Conservation (phyloP, 2,113 vertebrate species). For the Vulpes lagopus region DNA sequence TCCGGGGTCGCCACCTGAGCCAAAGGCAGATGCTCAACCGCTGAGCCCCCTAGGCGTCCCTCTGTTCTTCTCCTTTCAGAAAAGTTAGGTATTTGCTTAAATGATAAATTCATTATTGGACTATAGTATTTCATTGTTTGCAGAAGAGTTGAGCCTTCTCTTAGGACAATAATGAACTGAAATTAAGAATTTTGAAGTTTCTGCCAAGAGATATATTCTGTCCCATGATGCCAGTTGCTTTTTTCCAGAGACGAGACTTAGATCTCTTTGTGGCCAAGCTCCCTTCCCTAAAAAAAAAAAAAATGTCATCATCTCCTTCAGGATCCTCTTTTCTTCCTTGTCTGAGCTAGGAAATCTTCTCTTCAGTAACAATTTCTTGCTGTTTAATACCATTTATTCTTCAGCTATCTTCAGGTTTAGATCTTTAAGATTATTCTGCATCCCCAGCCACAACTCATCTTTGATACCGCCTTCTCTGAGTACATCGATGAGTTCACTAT, state of each 20-base stretch:
- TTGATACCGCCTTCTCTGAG: not conserved
- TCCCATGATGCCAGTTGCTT: not conserved
- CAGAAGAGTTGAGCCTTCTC: not conserved
- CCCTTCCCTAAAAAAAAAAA: not conserved
- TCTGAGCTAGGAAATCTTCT: not conserved
- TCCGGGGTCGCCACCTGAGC: too few species aligned
- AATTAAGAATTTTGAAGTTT: constrained; percentile 53
- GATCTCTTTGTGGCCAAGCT: not conserved
- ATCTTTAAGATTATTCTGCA: not conserved
- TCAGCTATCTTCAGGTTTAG: not conserved
- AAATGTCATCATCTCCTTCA: not conserved
- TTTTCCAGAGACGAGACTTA: not conserved
- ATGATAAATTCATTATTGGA: not conserved
- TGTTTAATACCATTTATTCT: not conserved
- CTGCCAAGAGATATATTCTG: not conserved
- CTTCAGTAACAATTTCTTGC: not conserved
- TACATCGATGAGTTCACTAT: not conserved
- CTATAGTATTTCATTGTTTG: constrained; percentile 20
- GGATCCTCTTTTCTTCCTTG: not conserved
- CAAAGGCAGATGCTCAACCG: too few species aligned
- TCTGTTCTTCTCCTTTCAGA: constrained; percentile 23
- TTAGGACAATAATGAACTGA: not conserved
- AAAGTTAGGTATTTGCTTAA: constrained; percentile 53
- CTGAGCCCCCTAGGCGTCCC: too few species aligned
- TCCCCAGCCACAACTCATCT: not conserved